Conservation (phyloP, 2,113 vertebrate species). For the Actenoides hombroni region DNA sequence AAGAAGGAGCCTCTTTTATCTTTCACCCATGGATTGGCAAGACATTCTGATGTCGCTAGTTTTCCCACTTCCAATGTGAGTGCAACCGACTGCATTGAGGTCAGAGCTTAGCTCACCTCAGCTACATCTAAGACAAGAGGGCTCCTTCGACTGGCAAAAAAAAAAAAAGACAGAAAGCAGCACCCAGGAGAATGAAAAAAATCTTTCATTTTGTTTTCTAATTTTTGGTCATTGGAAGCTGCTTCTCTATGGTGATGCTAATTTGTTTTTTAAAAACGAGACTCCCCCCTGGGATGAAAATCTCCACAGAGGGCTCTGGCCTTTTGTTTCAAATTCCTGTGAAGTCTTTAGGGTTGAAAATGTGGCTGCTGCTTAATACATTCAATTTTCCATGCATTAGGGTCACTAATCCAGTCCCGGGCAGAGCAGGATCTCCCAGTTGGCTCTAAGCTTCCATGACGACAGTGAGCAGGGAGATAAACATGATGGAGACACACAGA, state of each 20-base stretch:
- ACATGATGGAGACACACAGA: not conserved
- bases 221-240: slow-evolving; percentile 49
- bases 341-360: slow-evolving; percentile 52
- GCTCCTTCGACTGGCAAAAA: not conserved
- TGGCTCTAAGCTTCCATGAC: slow-evolving; percentile 59
- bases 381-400: slow-evolving; percentile 52
- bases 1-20: slow-evolving; percentile 23
- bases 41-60: not conserved
- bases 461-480: slow-evolving; percentile 40
- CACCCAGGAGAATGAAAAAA: not conserved
- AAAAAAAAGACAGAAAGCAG: not conserved
- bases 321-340: slow-evolving; percentile 70
- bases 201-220: slow-evolving; percentile 52
- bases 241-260: slow-evolving; percentile 63
- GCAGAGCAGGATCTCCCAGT: slow-evolving; percentile 50
- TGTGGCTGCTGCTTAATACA: slow-evolving; percentile 32
- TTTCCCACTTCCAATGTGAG: slow-evolving; percentile 32
- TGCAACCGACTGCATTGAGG: slow-evolving; percentile 47
- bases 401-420: slow-evolving; percentile 57
- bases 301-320: slow-evolving; percentile 43
- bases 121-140: slow-evolving; percentile 18
- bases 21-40: not conserved
- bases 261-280: slow-evolving; percentile 61
- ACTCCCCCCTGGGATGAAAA: slow-evolving; percentile 40
- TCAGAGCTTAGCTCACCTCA: slow-evolving; percentile 65